Conservation (phyloP, 1,140 invertebrate species). For the Campoletis sonorensis region DNA sequence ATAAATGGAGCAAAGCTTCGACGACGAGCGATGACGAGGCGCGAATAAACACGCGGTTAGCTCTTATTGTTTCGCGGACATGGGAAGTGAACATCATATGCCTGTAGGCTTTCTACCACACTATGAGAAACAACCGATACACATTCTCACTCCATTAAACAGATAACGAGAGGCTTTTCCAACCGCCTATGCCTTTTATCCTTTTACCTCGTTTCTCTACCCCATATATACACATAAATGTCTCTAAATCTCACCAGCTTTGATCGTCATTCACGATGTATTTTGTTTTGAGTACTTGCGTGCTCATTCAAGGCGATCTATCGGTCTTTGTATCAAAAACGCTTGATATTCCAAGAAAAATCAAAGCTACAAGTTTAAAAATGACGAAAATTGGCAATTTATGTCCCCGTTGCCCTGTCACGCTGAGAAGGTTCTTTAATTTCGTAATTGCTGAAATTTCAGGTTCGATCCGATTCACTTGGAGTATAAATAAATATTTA, state of each 20-base stretch:
- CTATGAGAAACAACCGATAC: not conserved
- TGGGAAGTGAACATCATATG: constrained; percentile 66
- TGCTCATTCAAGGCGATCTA: too few species aligned
- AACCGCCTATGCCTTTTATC: not conserved
- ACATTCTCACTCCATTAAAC: constrained; percentile 66
- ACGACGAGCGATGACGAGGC: constrained; percentile 23
- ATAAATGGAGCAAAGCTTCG: constrained; percentile 21
- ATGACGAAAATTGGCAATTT: too few species aligned
- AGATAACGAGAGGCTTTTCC: constrained; percentile 60
- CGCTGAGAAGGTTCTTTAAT: too few species aligned
- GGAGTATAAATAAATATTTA: too few species aligned
- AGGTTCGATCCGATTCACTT: too few species aligned
- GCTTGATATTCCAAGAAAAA: too few species aligned
- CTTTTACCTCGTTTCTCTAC: not conserved
- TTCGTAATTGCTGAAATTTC: too few species aligned
- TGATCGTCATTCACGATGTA: too few species aligned
- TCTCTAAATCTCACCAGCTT: not conserved
- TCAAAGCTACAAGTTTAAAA: too few species aligned
- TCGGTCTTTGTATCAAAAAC: too few species aligned
- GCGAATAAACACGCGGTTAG: not conserved
- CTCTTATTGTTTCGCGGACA: constrained; percentile 59
- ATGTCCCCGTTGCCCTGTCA: too few species aligned
- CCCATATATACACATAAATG: not conserved
- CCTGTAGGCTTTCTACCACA: constrained; percentile 10
- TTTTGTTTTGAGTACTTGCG: too few species aligned